These are phyloP conservation scores for Gymnoscopelus braueri DNA, from an alignment of 2,797 vertebrate species.

Conservation along the genomic window DNA sequence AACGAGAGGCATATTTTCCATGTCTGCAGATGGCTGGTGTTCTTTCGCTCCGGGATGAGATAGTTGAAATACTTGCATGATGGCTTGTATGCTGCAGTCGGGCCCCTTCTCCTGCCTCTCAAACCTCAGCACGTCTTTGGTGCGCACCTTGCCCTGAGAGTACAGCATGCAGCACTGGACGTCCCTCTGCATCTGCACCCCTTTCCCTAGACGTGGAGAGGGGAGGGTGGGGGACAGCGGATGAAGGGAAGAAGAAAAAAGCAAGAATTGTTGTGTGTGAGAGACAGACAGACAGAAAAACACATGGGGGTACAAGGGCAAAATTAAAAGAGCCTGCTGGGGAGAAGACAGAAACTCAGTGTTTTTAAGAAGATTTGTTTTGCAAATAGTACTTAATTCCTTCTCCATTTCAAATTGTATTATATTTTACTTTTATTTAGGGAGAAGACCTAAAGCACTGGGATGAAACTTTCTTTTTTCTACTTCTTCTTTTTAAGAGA, in stretches of 20 bases:
- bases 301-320: too few relatives aligned
- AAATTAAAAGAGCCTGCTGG: too few relatives aligned
- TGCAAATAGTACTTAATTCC: too few relatives aligned
- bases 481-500: background rate
- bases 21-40: slow-evolving; percentile 68
- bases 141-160: slow-evolving; percentile 84
- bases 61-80: slow-evolving; percentile 87
- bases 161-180: slow-evolving; percentile 87
- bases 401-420: background rate
- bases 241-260: background rate
- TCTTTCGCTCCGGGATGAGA: slow-evolving; percentile 72
- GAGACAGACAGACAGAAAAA: too few relatives aligned
- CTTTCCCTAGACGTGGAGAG: slow-evolving; percentile 69
- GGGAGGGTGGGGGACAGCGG: background rate
- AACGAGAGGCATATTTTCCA: slow-evolving; percentile 77
- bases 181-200: slow-evolving; percentile 86
- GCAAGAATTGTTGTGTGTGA: background rate
- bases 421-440: slow-evolving; percentile 10
- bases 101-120: slow-evolving; percentile 86
- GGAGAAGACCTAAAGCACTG: background rate
- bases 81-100: slow-evolving; percentile 87
- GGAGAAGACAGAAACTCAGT: background rate
- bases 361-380: background rate
- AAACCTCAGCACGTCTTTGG: slow-evolving; percentile 85
- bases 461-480: too few relatives aligned